Percentiles rank a stretch among this genome's conserved stretches.
Evolutionary conservation across 2,113 vertebrate genomes (phyloP).

Genomic region (Nothobranchius kuhntae): DNA sequence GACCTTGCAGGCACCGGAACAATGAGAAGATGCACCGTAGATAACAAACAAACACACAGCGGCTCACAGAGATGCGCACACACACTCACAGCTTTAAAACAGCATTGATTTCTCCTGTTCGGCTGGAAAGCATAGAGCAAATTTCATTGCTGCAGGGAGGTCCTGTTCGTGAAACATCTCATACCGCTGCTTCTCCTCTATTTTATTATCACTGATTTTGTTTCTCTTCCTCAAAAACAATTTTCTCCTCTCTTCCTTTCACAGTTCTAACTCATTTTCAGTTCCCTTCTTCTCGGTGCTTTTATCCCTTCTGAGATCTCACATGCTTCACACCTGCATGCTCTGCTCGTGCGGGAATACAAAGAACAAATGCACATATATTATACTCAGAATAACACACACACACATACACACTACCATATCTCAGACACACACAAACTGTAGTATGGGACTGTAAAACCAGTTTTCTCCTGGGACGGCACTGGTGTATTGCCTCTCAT

Average conservation of each 20-base stretch:
- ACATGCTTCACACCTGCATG: conserved; percentile 11
- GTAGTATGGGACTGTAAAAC: conserved; percentile 17
- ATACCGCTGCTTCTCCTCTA: neutral
- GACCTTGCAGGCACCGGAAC: conserved; percentile 53
- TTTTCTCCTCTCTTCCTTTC: neutral
- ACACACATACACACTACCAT: neutral
- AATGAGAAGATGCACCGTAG: conserved; percentile 33
- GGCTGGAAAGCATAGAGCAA: conserved; percentile 34
- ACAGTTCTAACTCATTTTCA: neutral
- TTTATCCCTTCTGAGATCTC: conserved; percentile 8
- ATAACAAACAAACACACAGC: conserved; percentile 41
- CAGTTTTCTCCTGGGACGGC: conserved; percentile 32
- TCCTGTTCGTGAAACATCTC: neutral
- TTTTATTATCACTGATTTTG: neutral
- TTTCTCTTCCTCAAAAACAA: neutral
- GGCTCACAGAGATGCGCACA: conserved; percentile 14
- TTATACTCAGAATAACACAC: neutral
- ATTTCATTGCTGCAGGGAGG: conserved; percentile 35
- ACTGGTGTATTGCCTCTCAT: conserved; percentile 48
- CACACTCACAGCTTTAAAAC: conserved; percentile 30
- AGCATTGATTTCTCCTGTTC: conserved; percentile 45
- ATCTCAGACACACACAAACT: neutral
- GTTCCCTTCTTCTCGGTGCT: neutral
- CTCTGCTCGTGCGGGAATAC: conserved; percentile 10
- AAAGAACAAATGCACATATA: conserved; percentile 1